Percentiles rank a stretch among this genome's conserved stretches.
Evolutionary conservation across 2,797 vertebrate genomes (phyloP).

Genomic region (Sebastes glaucus): DNA sequence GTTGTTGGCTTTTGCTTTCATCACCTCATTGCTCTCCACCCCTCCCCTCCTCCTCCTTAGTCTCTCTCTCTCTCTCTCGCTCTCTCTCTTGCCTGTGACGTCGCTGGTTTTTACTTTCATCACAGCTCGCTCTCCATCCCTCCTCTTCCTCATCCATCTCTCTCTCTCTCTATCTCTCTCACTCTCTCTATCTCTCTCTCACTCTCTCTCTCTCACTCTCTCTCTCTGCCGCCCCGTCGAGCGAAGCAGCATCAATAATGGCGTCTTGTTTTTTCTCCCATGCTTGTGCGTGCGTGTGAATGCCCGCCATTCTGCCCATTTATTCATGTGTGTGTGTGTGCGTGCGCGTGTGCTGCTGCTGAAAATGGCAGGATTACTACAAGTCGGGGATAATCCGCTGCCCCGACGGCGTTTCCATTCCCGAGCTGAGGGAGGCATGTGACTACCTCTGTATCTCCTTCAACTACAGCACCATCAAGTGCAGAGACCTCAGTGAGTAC

Average conservation of each 20-base stretch:
- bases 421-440: slow-evolving; percentile 97
- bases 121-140: background rate
- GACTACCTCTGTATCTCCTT: slow-evolving; percentile 99
- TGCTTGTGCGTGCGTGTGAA: slow-evolving; percentile 40
- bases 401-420: slow-evolving; percentile 98
- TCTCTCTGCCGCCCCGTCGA: background rate
- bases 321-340: slow-evolving; percentile 18
- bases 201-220: background rate
- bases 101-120: slow-evolving; percentile 37
- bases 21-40: background rate
- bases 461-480: slow-evolving; percentile 98
- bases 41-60: background rate
- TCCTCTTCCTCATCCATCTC: background rate
- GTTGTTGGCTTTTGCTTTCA: slow-evolving; percentile 53
- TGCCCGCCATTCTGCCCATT: slow-evolving; percentile 20
- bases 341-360: slow-evolving; percentile 41
- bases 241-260: slow-evolving; percentile 78
- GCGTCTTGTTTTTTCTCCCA: slow-evolving; percentile 76
- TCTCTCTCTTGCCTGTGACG: slow-evolving; percentile 14
- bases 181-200: background rate
- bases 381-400: slow-evolving; percentile 99
- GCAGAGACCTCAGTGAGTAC: slow-evolving; percentile 99
- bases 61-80: background rate
- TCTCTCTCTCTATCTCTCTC: slow-evolving; percentile 1
- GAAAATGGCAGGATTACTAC: slow-evolving; percentile 95